Evolutionary conservation across 1,140 invertebrate genomes (phyloP), one percentile per base, ranked within the genome.

Genomic region (Limonius californicus): DNA sequence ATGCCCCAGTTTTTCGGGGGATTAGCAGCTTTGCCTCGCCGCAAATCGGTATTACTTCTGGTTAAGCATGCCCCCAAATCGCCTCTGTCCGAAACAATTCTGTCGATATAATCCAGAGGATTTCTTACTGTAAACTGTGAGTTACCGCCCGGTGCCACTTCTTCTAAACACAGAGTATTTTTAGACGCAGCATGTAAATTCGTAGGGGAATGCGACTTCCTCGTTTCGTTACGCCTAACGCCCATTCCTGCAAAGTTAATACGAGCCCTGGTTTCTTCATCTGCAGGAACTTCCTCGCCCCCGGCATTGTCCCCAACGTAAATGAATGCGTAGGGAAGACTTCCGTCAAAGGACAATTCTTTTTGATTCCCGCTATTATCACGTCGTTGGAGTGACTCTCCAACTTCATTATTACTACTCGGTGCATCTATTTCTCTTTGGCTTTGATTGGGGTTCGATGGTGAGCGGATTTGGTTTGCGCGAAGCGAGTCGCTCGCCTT

Each of bases 1-100:
- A 20, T 19, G 54, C 11, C 21, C 19, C 16, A 23, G 7, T 30
- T 39, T 55, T 47, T 47, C 58, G 57, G 50, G 11, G 19, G 27
- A 47, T 55, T 61, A 62, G 18, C 45, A 56, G 61, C 21, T 30
- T 23, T 39, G 39, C 14, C 53, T 45, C 39, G 57, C 58, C 39
- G 54, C 60, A 57, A 50, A 54, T 23, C 12, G 14, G 45, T 54
- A 43, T 60, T 57, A 62, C 53, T 59, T 61, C 53, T 43, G 23
- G 62, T 12, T 39, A 39, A 39, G 4, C 4, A 6, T 7, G 43
- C 7, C 14, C 14, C 45, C 2, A 50, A 19, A 18, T 50, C 45
- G 45, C 45, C 16, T 18, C 14, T 50, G 45, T 50, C 45, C 45
- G 47, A 59, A 63, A 12, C 18, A 53, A 32, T 54, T 53, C 4